Evolutionary conservation across 2,797 vertebrate genomes (phyloP).

Genomic region (Allobates femoralis): DNA sequence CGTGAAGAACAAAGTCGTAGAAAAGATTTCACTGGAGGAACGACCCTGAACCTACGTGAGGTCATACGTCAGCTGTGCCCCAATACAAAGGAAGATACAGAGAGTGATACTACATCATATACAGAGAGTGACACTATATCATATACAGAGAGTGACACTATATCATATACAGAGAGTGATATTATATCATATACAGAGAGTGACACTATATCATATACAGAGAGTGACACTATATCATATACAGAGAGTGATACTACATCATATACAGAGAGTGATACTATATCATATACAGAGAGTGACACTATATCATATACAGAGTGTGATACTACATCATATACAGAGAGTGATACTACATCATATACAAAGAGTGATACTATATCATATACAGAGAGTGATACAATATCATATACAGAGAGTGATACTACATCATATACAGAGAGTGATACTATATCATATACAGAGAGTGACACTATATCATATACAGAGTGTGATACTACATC

Average conservation of each 20-base stretch:
- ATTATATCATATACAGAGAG: too few species aligned
- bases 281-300: background rate
- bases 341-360: background rate
- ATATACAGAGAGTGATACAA: background rate
- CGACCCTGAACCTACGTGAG: background rate
- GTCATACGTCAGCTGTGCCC: background rate
- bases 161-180: too few species aligned
- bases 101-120: background rate
- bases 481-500: background rate
- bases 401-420: background rate
- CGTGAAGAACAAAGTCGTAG: background rate
- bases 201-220: too few species aligned
- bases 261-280: background rate
- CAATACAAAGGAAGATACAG: background rate
- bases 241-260: background rate
- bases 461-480: background rate
- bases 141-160: background rate
- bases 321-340: background rate
- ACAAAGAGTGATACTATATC: background rate
- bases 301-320: too few species aligned
- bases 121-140: background rate
- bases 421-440: too few species aligned
- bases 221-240: background rate
- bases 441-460: too few species aligned
- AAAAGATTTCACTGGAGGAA: background rate